Evolutionary conservation across 2,888 invertebrate species (phyloP).

Genomic region (Lepeophtheirus nordmannii): DNA sequence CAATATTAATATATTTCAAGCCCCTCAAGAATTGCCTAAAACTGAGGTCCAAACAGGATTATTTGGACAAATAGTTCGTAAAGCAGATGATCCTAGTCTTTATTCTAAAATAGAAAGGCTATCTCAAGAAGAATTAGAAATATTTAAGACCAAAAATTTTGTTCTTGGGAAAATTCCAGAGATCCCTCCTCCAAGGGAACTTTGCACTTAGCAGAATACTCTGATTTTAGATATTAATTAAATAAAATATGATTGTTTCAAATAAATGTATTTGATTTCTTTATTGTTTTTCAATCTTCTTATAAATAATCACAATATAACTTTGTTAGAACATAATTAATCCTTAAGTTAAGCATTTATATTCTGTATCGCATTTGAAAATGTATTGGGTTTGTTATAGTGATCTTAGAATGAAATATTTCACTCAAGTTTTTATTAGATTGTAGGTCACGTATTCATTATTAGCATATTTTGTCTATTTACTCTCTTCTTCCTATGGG

Average conservation of each 20-base stretch:
- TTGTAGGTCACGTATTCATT: too few relatives aligned
- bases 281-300: too few relatives aligned
- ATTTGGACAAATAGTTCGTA: background rate
- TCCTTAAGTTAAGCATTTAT: too few relatives aligned
- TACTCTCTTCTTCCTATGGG: too few relatives aligned
- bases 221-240: background rate
- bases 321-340: too few relatives aligned
- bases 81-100: background rate
- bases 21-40: background rate
- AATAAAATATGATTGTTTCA: background rate
- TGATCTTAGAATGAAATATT: too few relatives aligned
- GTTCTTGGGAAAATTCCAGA: conserved; percentile 7
- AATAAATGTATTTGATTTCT: too few relatives aligned
- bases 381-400: too few relatives aligned
- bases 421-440: too few relatives aligned
- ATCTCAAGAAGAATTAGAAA: background rate
- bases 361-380: too few relatives aligned
- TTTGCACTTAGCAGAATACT: background rate
- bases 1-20: background rate
- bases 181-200: background rate
- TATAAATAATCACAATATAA: too few relatives aligned
- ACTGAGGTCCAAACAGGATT: background rate
- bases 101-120: background rate
- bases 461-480: too few relatives aligned
- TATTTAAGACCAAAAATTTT: background rate